Percentiles rank a stretch among this genome's conserved stretches.
Conservation (phyloP, 2,113 vertebrate genomes). For the Mesembrinibis cayennensis region DNA sequence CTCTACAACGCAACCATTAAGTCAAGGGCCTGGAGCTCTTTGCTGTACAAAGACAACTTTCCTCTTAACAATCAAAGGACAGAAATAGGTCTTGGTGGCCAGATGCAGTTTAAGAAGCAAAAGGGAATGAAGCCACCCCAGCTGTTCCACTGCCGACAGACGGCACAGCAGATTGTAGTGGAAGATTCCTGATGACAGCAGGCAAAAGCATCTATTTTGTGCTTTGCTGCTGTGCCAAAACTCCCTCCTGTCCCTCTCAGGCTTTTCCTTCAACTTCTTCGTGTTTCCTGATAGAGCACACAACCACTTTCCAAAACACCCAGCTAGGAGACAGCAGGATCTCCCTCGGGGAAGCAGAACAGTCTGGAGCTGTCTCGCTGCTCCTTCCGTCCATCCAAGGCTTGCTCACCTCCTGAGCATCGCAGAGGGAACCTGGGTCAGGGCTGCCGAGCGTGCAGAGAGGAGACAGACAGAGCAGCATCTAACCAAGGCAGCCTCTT, state of each 20-base stretch:
- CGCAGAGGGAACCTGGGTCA: background rate
- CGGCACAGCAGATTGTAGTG: slow-evolving; percentile 46
- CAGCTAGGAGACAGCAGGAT: background rate
- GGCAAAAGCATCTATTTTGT: background rate
- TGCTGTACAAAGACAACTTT: background rate
- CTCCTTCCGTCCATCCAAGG: background rate
- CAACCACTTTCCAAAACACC: background rate
- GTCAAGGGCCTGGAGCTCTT: accelerated
- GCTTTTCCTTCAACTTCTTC: background rate
- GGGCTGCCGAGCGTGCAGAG: background rate
- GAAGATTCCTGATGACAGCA: background rate
- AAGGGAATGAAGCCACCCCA: background rate
- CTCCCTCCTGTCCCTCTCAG: background rate
- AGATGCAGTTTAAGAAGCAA: background rate
- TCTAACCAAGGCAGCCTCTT: background rate
- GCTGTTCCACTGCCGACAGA: slow-evolving; percentile 37
- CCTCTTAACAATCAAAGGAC: background rate
- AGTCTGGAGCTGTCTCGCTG: background rate
- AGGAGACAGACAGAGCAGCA: background rate
- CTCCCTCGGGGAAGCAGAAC: background rate
- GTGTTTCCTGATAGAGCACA: background rate
- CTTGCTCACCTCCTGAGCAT: background rate
- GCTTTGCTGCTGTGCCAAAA: slow-evolving; percentile 25
- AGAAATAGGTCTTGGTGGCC: background rate
- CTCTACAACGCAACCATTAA: accelerated